A percentile compares a stretch with the other conserved stretches of the same genome.
Conservation (phyloP, 2,888 invertebrate genomes). For the Dynastes hyllus region DNA sequence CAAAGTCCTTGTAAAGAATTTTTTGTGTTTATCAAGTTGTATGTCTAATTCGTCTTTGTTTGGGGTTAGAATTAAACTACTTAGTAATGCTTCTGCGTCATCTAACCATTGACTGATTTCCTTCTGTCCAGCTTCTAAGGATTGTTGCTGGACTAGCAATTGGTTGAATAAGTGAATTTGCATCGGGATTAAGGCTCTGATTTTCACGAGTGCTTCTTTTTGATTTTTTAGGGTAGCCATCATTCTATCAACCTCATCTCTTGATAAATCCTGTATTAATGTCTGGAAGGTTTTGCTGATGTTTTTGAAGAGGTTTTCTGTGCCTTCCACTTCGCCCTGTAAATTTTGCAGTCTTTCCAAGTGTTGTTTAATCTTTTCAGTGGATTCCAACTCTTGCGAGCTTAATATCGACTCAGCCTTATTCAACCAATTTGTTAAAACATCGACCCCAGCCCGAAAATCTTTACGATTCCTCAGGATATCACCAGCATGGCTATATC, state of each 20-base stretch:
- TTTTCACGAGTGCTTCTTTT: constrained; percentile 89
- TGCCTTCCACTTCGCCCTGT: constrained; percentile 87
- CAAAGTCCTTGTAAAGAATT: constrained; percentile 90
- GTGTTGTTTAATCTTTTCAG: constrained; percentile 86
- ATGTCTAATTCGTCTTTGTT: constrained; percentile 83
- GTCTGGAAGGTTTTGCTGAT: constrained; percentile 94
- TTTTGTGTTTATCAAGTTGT: constrained; percentile 86
- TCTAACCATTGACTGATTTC: constrained; percentile 92
- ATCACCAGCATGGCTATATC: constrained; percentile 93
- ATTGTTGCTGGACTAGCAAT: constrained; percentile 90
- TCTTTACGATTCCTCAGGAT: constrained; percentile 87
- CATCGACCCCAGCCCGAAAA: constrained; percentile 83
- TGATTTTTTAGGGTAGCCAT: constrained; percentile 91
- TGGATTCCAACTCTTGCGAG: constrained; percentile 82
- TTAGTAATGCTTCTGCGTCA: constrained; percentile 85
- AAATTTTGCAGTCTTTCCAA: constrained; percentile 85
- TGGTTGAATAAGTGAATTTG: constrained; percentile 89
- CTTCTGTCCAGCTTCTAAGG: constrained; percentile 88
- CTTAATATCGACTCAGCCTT: constrained; percentile 83
- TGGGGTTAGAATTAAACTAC: constrained; percentile 75
- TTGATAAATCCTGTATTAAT: constrained; percentile 89
- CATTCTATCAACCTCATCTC: constrained; percentile 93
- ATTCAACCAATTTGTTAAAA: constrained; percentile 86
- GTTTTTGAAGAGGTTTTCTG: constrained; percentile 91
- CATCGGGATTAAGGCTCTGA: constrained; percentile 87